Evolutionary conservation across 2,888 invertebrate species (phyloP).

Genomic region (Elmis aenea): DNA sequence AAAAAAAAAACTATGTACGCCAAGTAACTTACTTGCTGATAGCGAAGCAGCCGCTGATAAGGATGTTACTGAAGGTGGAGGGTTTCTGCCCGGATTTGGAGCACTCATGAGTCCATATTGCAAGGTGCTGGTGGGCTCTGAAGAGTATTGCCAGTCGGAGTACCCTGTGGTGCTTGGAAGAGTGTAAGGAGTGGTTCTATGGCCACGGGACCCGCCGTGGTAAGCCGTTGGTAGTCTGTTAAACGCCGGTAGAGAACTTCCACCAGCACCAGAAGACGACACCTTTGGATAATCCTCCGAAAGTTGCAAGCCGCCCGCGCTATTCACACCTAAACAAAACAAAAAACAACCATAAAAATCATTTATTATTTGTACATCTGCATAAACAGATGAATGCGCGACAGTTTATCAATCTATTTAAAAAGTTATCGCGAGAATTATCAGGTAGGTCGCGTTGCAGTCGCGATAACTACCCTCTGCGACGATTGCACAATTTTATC

Average conservation of each 20-base stretch:
- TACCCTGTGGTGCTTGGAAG: conserved; percentile 28
- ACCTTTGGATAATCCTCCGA: conserved; percentile 36
- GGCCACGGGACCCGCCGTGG: conserved; percentile 28
- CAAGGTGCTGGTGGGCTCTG: conserved; percentile 17
- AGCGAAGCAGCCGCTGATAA: conserved; percentile 62
- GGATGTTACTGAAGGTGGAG: conserved; percentile 37
- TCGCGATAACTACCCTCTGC: too few species aligned
- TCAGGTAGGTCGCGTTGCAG: too few species aligned
- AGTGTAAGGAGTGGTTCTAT: conserved; percentile 27
- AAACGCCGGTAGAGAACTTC: conserved; percentile 36
- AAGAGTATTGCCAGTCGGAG: conserved; percentile 32
- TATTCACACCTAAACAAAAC: conserved; percentile 28
- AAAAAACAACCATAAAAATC: conserved; percentile 1
- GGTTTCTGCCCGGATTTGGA: conserved; percentile 36
- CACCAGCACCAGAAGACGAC: conserved; percentile 28
- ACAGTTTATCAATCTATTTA: too few species aligned
- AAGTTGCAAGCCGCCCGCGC: conserved; percentile 22
- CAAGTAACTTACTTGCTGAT: conserved; percentile 63
- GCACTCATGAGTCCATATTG: conserved; percentile 23
- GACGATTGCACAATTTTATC: conserved; percentile 6
- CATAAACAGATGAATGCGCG: too few species aligned
- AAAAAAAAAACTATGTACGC: too few species aligned
- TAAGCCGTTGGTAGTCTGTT: conserved; percentile 34
- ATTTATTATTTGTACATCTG: not conserved
- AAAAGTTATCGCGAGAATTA: too few species aligned